Conservation (phyloP, 2,888 invertebrate genomes). For the Eilema sororculum region DNA sequence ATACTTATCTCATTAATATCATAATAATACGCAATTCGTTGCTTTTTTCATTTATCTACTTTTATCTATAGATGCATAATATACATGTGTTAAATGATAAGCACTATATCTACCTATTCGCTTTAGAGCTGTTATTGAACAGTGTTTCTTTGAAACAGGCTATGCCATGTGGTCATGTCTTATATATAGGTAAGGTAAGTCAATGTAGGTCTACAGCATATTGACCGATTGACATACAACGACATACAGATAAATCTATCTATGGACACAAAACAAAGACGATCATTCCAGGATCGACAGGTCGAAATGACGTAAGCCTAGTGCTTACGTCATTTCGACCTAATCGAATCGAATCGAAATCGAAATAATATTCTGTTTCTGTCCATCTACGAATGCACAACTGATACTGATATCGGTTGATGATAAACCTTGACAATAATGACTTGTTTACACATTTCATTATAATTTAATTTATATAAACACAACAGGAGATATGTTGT, state of each 20-base stretch:
- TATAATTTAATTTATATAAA: constrained; percentile 34
- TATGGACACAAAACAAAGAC: constrained; percentile 1
- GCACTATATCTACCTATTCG: not conserved
- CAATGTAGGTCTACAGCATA: not conserved
- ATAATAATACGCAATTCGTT: not conserved
- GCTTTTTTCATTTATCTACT: not conserved
- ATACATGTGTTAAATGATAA: not conserved
- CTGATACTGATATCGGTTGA: constrained; percentile 32
- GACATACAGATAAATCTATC: not conserved
- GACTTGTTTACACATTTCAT: constrained; percentile 38
- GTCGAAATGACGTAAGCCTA: too few species aligned
- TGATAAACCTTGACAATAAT: constrained; percentile 46
- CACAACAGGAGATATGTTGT: constrained; percentile 11
- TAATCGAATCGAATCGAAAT: too few species aligned
- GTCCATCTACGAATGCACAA: constrained; percentile 36
- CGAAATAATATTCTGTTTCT: not conserved
- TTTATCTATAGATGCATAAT: constrained; percentile 3
- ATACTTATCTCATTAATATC: not conserved
- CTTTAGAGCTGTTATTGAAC: constrained; percentile 16
- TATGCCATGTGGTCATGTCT: not conserved
- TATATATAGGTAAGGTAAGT: too few species aligned
- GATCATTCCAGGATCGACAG: constrained; percentile 19
- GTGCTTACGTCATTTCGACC: constrained; percentile 31
- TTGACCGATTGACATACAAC: constrained; percentile 6
- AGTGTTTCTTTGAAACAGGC: not conserved